Evolutionary conservation across 1,140 invertebrate species (phyloP), one percentile per base, ranked within the genome.

Genomic region (Anastatus disparis): DNA sequence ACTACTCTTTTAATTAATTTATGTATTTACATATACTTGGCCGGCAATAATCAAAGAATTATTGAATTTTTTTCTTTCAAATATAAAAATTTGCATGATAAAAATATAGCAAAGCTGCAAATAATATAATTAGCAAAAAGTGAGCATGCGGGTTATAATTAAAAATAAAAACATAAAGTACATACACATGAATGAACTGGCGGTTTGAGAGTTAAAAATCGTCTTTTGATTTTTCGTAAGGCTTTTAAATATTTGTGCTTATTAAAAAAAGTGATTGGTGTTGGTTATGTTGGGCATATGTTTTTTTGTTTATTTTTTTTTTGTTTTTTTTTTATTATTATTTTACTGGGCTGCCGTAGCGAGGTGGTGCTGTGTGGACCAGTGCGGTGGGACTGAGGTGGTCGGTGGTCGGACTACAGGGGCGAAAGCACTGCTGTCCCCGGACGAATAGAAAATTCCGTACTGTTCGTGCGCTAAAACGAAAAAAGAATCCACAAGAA

Each of bases 391-490:
- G 87, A 86, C 84, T 81, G 82, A 84, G 81, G 85, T 87, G 78
- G 86, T 86, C 82, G 85, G 84, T 80, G 85, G 85, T 81, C 88
- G 84, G 83, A 89, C 83, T 82, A 89, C 87, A 77, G 89, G 87
- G 77, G 89, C 87, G 85, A 90, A 89, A 79, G 89, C 88, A 86
- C 88, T 89, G 81, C 82, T 80, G 78, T 85, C 84, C 76, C 84
- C 81, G 81, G 85, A 84, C 76, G 84, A 79, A 84, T 85, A 86
- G 84, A 85, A 86, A 83, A 86, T 84, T 78, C 82, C 79, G 78
- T 82, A 85, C 77, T 86, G 85, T 83, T 86, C 85, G 88, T 87
- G 86, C 80, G 87, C 88, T 89, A 88, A 89, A 90, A 87, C 87
- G 84, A 87, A 87, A 86, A 85, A 61, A 50, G 62, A 74, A 73